Conservation (phyloP, 2,113 vertebrate species). For the Rhea americana region DNA sequence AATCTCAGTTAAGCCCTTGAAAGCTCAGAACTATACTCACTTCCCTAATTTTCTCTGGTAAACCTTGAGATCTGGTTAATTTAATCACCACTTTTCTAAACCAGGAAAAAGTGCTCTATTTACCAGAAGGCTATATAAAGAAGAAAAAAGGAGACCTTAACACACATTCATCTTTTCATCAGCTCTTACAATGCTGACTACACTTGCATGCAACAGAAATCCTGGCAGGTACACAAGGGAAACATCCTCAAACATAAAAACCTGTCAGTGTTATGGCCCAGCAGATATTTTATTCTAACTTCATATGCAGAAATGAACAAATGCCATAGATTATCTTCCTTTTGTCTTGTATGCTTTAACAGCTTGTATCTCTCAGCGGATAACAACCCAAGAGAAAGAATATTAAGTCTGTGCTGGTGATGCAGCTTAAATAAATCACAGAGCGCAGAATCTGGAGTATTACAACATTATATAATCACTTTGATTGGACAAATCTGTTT, state of each 20-base stretch:
- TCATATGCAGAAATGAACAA: conserved; percentile 28
- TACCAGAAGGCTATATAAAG: neutral
- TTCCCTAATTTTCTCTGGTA: neutral
- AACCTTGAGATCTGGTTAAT: conserved; percentile 1
- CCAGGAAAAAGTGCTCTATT: neutral
- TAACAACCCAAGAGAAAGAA: conserved; percentile 7
- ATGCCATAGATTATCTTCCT: neutral
- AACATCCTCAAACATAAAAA: conserved; percentile 25
- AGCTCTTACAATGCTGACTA: neutral
- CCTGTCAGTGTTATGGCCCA: neutral
- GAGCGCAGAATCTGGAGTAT: neutral
- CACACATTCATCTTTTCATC: conserved; percentile 14
- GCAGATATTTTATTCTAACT: conserved; percentile 30
- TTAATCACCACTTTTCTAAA: conserved; percentile 17
- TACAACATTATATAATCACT: neutral
- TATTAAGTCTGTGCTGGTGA: conserved; percentile 5
- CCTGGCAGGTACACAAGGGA: conserved; percentile 36
- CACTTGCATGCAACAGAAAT: neutral
- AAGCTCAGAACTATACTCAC: neutral
- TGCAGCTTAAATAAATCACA: conserved; percentile 3
- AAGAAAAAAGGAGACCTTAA: neutral
- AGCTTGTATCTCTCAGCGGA: neutral
- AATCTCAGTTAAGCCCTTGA: conserved; percentile 12
- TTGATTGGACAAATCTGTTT: neutral
- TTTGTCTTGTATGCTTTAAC: conserved; percentile 5